Base-by-base conservation (phyloP, 2,888 invertebrate species). In the Ypsolopha sequella region DNA sequence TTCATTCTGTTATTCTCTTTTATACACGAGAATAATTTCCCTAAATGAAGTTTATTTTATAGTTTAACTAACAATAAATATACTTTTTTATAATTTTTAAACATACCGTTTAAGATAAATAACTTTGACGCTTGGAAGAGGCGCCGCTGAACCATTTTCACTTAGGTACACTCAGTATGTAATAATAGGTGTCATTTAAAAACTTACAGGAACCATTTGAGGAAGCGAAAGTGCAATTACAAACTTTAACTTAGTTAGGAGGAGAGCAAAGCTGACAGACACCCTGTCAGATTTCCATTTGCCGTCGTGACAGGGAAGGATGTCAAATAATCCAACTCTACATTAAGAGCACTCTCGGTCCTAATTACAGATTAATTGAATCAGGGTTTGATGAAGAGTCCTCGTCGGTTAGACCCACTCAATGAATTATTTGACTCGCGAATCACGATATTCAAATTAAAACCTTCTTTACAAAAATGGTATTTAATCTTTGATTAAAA, bases 281-380 rank as follows among this genome's bases (percentile, higher is more conserved):
- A 65, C 70, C 67, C 71, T 75, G 78, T 76, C 82, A 78, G 73
- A 73, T 76, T 77, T 70, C 80, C 80, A 84, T 81, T 84, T 80
- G 71, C 73, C 67, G 61, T 59, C 66, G 66, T 73, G 80, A 76
- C 81, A 78, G 69, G 68, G 68, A 63, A 64, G 70, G 73, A 74
- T 71, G 79, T 79, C 79, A 77, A 78, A 53, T 53, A 53, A 80
- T 80, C 79, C 73, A 60, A 66, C 73, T 73, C 73, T 74, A 74
- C 80, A 74, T 75, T 79, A 80, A 80, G 75, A 82, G 84, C 84
- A 82, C 85, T 82, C 81, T 76, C 74, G 68, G 62, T 70, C 67
- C 76, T 84, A 84, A 85, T 85, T 84, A 84, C 73, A 71, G 73
- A 80, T 79, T 84, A 85, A 84, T 84, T 82, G 77, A 84, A 76